These are phyloP conservation scores for Cottoperca gobio DNA, from an alignment of 2,797 vertebrate species.

Conservation along the genomic window DNA sequence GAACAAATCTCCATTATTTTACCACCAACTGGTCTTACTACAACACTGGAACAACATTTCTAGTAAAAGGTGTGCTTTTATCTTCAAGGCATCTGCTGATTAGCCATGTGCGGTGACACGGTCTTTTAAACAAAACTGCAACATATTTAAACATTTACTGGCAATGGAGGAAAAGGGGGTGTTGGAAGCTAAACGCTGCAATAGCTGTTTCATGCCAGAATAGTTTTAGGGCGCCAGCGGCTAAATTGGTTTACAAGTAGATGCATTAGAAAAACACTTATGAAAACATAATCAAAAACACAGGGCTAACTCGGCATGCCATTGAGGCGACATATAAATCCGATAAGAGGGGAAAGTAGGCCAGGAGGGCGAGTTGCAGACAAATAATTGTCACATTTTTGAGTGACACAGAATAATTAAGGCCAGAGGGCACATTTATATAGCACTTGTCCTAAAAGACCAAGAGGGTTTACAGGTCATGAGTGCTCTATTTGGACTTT, in stretches of 20 bases:
- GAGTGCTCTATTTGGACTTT: slow-evolving; percentile 48
- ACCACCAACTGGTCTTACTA: slow-evolving; percentile 21
- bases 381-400: slow-evolving; percentile 64
- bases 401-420: slow-evolving; percentile 66
- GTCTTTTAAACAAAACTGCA: slow-evolving; percentile 78
- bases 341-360: slow-evolving; percentile 58
- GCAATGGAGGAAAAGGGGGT: slow-evolving; percentile 53
- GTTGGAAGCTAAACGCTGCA: slow-evolving; percentile 70
- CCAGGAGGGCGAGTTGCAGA: slow-evolving; percentile 48
- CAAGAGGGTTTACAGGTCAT: slow-evolving; percentile 51
- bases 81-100: slow-evolving; percentile 76
- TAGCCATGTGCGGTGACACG: slow-evolving; percentile 68
- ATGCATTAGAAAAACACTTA: slow-evolving; percentile 81
- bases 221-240: slow-evolving; percentile 81
- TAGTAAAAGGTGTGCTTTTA: slow-evolving; percentile 72
- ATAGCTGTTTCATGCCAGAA: slow-evolving; percentile 82
- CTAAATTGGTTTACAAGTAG: slow-evolving; percentile 84
- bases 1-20: slow-evolving; percentile 42
- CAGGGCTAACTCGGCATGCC: slow-evolving; percentile 57
- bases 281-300: slow-evolving; percentile 83
- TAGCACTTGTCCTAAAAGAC: slow-evolving; percentile 62
- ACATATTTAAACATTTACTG: slow-evolving; percentile 85
- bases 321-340: slow-evolving; percentile 68
- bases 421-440: slow-evolving; percentile 69
- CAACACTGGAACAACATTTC: slow-evolving; percentile 41